Base-by-base conservation (phyloP, 2,888 invertebrate genomes). In the Kryphioiulus occultus region DNA sequence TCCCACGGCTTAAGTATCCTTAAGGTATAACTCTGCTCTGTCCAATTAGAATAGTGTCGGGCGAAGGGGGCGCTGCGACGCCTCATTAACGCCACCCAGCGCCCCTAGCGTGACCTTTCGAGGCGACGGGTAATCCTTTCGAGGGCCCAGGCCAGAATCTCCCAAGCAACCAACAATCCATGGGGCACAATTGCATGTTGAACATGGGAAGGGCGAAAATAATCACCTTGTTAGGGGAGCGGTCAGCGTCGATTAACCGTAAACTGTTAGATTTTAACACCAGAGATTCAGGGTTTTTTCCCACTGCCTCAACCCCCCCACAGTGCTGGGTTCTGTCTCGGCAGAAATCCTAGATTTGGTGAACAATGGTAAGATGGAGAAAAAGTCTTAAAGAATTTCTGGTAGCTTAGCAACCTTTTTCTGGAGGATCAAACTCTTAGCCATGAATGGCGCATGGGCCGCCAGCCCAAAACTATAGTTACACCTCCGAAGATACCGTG, bases 1-100 rank as follows among this genome's bases (percentile, higher is more conserved):
- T 59, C 59, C 59, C 59, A 1, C 59, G 59, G 59, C 59, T 59
- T 59, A 59, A 59, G 59, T 59, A 59, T 59, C 59, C 59, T 59
- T 59, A 59, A 59, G 59, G 59, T 59, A 59, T 59, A 59, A 59
- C 59, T 59, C 59, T 59, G 59, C 59, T 59, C 59, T 59, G n/a
- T 59, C 59, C 59, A 59, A 59, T 59, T 59, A 59, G 59, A 59
- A 59, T 59, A 59, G 59, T 59, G 59, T 59, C 59, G 59, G n/a
- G n/a, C 59, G 7, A 59, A 59, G 59, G 59, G 59, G 59, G n/a
- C 59, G 59, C 59, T 59, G 15, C n/a, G n/a, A 19, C 59, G 59
- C n/a, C 5, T 59, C 19, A 59, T 59, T 59, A 59, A 59, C 59
- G 59, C 59, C 59, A 59, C 59, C 59, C 59, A 59, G n/a, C 59